Evolutionary conservation across 2,797 vertebrate genomes (phyloP), one percentile per base, ranked within the genome.

Genomic region (Cryptoblepharus egeriae): DNA sequence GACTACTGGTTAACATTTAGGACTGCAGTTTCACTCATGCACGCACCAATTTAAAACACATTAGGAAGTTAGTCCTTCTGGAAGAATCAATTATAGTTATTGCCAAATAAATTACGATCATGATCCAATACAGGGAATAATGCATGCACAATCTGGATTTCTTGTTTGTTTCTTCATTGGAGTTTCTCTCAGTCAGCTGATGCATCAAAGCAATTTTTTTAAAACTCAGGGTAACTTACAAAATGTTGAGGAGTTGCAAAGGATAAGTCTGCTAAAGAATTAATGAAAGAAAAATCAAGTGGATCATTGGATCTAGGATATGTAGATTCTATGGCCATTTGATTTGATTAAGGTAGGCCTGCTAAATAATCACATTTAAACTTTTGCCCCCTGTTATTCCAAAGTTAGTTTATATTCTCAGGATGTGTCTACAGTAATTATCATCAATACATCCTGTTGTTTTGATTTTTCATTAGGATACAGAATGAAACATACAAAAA

Each of bases 331-430:
- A 35, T 67, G 35, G 39, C 35, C 20, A 57, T 5, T 58, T 58
- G 22, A 22, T 24, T 52, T 58, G 57, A 24, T 58, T 58, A 20
- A 75, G 16, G 28, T 89, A 72, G 16, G 68, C 61, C 5, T 45
- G 5, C 79, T 89, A 84, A 35, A 30, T 63, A 8, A 80, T 84
- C 24, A 75, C 0, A 13, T 77, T 75, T 32, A 37, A 32, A 73
- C 64, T 11, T 52, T 20, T 24, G 70, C 64, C 49, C 9, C 11
- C 0, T 30, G 16, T 64, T 63, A 55, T 76, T 39, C 2, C 37
- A 7, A 28, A 30, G 1, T 28, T 60, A 69, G 5, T 5, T 11
- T 45, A 11, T 67, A 67, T 73, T 68, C 75, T 22, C 16, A 67
- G 49, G 15, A 42, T 75, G 30, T 58, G 42, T 28, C n/a, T 28